phyloP scores from a whole-genome alignment of 2,888 invertebrate species.

The Athrips mouffetella region DNA sequence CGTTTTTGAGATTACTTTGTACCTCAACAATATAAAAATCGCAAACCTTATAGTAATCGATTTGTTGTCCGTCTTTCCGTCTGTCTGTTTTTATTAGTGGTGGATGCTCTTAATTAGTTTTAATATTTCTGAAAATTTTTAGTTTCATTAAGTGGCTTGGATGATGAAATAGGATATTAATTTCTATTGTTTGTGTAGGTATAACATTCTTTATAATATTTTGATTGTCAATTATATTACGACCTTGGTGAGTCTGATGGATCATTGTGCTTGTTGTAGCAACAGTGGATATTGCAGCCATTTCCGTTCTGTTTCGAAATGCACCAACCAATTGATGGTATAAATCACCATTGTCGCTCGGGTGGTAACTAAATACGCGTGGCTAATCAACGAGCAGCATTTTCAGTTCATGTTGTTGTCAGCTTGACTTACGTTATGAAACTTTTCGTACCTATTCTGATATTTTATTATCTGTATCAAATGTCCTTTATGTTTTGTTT shows the following conservation, averaged over 20 bases:
- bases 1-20: too few species aligned
- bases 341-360: background rate
- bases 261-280: background rate
- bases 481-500: too few species aligned
- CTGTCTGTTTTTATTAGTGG: too few species aligned
- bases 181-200: too few species aligned
- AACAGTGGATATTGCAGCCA: slow-evolving; percentile 6
- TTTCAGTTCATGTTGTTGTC: background rate
- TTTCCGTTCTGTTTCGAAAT: slow-evolving; percentile 1
- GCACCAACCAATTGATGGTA: slow-evolving; percentile 2
- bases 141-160: too few species aligned
- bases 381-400: background rate
- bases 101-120: too few species aligned
- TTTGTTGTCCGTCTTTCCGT: too few species aligned
- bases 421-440: too few species aligned
- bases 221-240: background rate
- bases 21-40: too few species aligned
- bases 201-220: slow-evolving; percentile 1
- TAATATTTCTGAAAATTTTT: too few species aligned
- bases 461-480: background rate
- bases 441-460: background rate
- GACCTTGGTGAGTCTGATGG: background rate
- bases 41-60: too few species aligned
- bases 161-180: too few species aligned
- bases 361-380: background rate